Evolutionary conservation across 2,113 vertebrate species (phyloP).

Genomic region (Leuciscus idus): DNA sequence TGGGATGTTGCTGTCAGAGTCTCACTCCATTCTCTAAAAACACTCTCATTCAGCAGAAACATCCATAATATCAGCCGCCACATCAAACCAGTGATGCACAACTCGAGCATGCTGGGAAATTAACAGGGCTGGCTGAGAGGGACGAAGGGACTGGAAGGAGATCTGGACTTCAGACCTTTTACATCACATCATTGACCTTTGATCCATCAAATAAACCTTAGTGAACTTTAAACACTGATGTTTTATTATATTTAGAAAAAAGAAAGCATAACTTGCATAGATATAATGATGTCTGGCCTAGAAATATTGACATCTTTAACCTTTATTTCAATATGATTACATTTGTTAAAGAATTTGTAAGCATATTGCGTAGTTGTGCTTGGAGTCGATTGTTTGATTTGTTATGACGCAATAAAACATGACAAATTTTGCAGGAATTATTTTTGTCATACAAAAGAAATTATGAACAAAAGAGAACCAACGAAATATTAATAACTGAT

Average conservation of each 20-base stretch:
- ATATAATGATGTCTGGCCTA: neutral
- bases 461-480: too few species aligned
- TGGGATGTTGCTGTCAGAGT: constrained; percentile 54
- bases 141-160: constrained; percentile 32
- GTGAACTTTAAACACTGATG: too few species aligned
- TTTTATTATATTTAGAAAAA: neutral
- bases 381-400: too few species aligned
- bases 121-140: constrained; percentile 60
- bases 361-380: too few species aligned
- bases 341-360: too few species aligned
- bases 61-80: constrained; percentile 65
- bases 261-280: neutral
- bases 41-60: constrained; percentile 52
- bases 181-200: constrained; percentile 72
- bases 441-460: too few species aligned
- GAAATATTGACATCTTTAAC: too few species aligned
- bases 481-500: too few species aligned
- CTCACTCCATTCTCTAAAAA: constrained; percentile 53
- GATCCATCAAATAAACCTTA: neutral
- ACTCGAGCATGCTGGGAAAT: constrained; percentile 67
- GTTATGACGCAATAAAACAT: too few species aligned
- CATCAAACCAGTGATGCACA: constrained; percentile 55
- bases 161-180: constrained; percentile 72
- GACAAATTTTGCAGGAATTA: too few species aligned
- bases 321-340: too few species aligned